Base-by-base conservation (phyloP, 2,113 vertebrate species). In the Dicaeum eximium region DNA sequence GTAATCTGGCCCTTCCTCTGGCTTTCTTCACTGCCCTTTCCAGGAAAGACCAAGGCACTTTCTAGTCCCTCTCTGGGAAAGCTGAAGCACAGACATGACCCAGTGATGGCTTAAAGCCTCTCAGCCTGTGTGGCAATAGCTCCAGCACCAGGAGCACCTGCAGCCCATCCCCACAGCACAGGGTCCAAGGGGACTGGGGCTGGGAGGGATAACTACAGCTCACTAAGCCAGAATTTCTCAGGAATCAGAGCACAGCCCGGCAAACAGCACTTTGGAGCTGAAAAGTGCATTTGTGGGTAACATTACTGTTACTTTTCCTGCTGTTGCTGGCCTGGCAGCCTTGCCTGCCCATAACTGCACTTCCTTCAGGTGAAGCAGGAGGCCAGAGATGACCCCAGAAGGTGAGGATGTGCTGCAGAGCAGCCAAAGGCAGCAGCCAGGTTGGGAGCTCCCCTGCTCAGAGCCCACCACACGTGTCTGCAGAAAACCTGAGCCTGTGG, bases 361-460 rank as follows among this genome's bases (percentile, higher is more conserved):
- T 30, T 51, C 27, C 27, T 40, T 64, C 75, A 73, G 71, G 58
- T 57, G 82, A 19, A 86, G 86, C 61, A 38, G 31, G 8, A 45
- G 27, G 44, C 45, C 61, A 14, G 37, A 31, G 62, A 7, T 67
- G 69, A 40, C 38, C 14, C 14, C 4, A 4, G 27, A 6, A 48
- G 8, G 37, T 38, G 60, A 64, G 38, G 20, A 30, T 28, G 56
- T 12, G 54, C 56, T 58, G 28, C 0, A 1, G 50, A 33, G 33
- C 16, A 56, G 35, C 30, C 12, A 17, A 53, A 65, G 47, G 10
- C 58, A 37, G 40, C 27, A 60, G 57, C 13, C 1, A 4, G 37
- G n/a, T 30, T 0, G 0, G 70, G 37, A 54, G 16, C 65, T 91
- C 0, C 0, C 30, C 40, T 60, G 61, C 57, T 67, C 2, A 1